These are phyloP conservation scores for Mamestra configurata DNA, from an alignment of 1,140 invertebrate species.

Conservation along the genomic window DNA sequence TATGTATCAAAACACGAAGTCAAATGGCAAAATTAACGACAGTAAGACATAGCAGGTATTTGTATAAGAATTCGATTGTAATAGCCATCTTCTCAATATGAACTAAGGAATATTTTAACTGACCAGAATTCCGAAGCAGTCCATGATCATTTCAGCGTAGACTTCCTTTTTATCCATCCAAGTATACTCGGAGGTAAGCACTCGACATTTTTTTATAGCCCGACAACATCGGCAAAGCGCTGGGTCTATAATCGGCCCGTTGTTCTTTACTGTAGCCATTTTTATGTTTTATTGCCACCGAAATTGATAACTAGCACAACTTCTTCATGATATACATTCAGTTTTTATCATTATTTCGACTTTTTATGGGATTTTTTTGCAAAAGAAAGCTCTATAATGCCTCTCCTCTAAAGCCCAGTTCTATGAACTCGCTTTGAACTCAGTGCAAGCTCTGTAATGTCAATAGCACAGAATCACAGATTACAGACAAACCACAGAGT, in stretches of 20 bases:
- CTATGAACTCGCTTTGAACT: background rate
- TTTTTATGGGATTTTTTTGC: background rate
- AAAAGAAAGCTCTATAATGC: slow-evolving; percentile 32
- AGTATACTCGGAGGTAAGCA: slow-evolving; percentile 78
- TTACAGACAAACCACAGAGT: background rate
- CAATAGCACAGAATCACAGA: background rate
- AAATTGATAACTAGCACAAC: slow-evolving; percentile 31
- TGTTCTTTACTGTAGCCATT: slow-evolving; percentile 76
- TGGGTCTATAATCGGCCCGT: slow-evolving; percentile 79
- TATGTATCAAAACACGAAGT: no score
- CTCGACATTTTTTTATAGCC: slow-evolving; percentile 82
- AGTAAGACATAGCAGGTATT: no score
- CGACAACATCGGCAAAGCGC: slow-evolving; percentile 79
- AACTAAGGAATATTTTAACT: slow-evolving; percentile 59
- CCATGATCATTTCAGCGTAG: slow-evolving; percentile 84
- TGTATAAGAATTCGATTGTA: no score
- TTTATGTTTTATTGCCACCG: slow-evolving; percentile 45
- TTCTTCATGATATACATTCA: slow-evolving; percentile 40
- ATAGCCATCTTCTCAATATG: no score
- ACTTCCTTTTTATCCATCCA: slow-evolving; percentile 83
- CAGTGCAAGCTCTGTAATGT: no score
- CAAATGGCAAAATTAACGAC: no score
- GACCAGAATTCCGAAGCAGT: slow-evolving; percentile 81
- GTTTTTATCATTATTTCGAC: slow-evolving; percentile 25
- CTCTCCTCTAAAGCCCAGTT: background rate